Conservation (phyloP, 2,888 invertebrate genomes). For the Calliopum simillimum region DNA sequence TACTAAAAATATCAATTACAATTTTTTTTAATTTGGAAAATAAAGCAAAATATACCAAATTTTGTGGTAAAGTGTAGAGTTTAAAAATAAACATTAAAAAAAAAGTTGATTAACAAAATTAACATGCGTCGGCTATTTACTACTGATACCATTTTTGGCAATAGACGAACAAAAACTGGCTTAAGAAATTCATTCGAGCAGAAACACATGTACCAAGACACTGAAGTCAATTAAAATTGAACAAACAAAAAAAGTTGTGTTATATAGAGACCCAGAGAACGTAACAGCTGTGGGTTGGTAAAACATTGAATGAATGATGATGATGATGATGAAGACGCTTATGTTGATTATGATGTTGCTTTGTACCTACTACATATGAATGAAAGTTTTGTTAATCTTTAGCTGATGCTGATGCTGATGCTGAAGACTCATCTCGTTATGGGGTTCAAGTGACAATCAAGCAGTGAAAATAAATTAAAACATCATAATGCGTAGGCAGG, state of each 20-base stretch:
- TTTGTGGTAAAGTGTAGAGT: too few species aligned
- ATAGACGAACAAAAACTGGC: slow-evolving; percentile 2
- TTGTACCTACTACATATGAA: too few species aligned
- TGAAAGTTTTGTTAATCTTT: slow-evolving; percentile 2
- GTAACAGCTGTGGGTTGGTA: slow-evolving; percentile 13
- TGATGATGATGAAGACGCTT: too few species aligned
- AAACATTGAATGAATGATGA: too few species aligned
- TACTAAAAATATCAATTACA: too few species aligned
- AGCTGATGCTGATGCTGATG: not conserved
- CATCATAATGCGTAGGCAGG: slow-evolving; percentile 10
- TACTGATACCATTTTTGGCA: not conserved
- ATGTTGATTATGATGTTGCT: too few species aligned
- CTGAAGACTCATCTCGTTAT: not conserved
- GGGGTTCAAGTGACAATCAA: not conserved
- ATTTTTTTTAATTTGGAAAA: too few species aligned
- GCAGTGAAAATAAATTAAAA: too few species aligned
- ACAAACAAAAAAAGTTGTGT: not conserved
- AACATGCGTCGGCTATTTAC: not conserved
- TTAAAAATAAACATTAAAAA: too few species aligned
- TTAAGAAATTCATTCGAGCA: not conserved
- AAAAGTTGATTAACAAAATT: not conserved
- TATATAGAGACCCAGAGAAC: slow-evolving; percentile 1
- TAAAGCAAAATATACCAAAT: too few species aligned
- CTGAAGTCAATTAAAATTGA: too few species aligned
- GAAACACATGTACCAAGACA: too few species aligned